Conservation (phyloP, 2,888 invertebrate species). For the Eulithis testata region DNA sequence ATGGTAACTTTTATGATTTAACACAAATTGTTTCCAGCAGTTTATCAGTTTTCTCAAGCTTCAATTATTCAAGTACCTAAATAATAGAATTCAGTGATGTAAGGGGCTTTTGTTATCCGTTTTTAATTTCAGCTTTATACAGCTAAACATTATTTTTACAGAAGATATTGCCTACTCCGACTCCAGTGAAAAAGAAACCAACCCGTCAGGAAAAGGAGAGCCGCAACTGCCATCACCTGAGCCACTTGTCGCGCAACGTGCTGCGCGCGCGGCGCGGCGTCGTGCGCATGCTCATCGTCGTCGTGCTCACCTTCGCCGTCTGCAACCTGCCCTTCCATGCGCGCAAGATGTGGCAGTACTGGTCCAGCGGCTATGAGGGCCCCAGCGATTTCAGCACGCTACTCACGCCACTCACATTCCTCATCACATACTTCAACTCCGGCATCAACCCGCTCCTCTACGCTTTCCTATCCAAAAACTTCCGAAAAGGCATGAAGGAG, state of each 20-base stretch:
- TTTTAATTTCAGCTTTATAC: background rate
- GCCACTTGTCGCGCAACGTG: slow-evolving; percentile 90
- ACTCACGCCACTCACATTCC: slow-evolving; percentile 93
- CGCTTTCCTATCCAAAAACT: slow-evolving; percentile 93
- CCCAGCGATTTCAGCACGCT: slow-evolving; percentile 90
- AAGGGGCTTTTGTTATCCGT: background rate
- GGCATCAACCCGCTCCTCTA: slow-evolving; percentile 96
- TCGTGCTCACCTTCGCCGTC: slow-evolving; percentile 94
- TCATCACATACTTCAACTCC: slow-evolving; percentile 95
- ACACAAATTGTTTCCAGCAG: no score
- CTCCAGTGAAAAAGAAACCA: slow-evolving; percentile 63
- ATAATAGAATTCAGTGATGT: no score
- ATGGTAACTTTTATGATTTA: no score
- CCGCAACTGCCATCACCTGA: slow-evolving; percentile 86
- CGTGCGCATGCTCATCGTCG: slow-evolving; percentile 94
- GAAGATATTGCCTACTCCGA: slow-evolving; percentile 47
- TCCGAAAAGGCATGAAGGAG: slow-evolving; percentile 93
- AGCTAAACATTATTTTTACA: slow-evolving; percentile 30
- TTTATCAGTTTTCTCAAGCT: no score
- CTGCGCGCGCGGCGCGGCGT: slow-evolving; percentile 92
- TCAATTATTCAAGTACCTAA: no score
- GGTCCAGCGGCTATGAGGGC: slow-evolving; percentile 88
- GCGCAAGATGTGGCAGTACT: slow-evolving; percentile 94
- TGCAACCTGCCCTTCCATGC: slow-evolving; percentile 96
- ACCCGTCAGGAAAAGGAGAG: slow-evolving; percentile 66